Evolutionary conservation across 2,888 invertebrate genomes (phyloP).

Genomic region (Apantesis nais): DNA sequence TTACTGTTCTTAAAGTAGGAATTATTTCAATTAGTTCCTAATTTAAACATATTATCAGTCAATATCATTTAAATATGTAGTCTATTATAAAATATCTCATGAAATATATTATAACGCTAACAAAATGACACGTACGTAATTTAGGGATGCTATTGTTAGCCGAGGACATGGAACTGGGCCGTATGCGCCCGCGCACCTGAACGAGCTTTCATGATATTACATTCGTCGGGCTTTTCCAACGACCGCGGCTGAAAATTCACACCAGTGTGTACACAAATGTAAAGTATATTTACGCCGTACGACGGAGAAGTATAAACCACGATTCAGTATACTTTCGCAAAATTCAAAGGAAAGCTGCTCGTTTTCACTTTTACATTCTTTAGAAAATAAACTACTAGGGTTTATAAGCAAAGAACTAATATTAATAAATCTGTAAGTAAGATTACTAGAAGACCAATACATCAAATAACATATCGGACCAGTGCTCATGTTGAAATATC

Average conservation of each 20-base stretch:
- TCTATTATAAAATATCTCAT: slow-evolving; percentile 3
- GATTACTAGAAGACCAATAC: not conserved
- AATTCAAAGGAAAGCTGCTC: not conserved
- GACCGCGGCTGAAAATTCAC: slow-evolving; percentile 16
- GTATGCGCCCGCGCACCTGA: slow-evolving; percentile 44
- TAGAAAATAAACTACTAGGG: not conserved
- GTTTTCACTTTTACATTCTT: not conserved
- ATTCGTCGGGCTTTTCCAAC: slow-evolving; percentile 13
- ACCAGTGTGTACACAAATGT: not conserved
- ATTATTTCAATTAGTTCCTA: not conserved
- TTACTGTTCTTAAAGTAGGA: too few species aligned
- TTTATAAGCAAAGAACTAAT: not conserved
- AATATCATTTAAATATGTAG: not conserved
- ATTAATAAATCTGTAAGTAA: not conserved
- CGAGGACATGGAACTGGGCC: slow-evolving; percentile 47
- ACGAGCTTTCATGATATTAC: slow-evolving; percentile 27
- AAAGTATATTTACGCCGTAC: not conserved
- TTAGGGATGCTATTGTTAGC: slow-evolving; percentile 55
- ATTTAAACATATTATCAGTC: not conserved
- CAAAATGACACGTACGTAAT: slow-evolving; percentile 22
- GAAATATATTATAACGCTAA: slow-evolving; percentile 43
- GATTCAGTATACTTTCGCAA: not conserved
- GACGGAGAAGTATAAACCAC: not conserved
- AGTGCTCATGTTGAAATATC: not conserved
- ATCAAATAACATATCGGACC: not conserved